Evolutionary conservation across 2,888 invertebrate genomes (phyloP), one percentile per base, ranked within the genome.

Genomic region (Autographa pulchrina): DNA sequence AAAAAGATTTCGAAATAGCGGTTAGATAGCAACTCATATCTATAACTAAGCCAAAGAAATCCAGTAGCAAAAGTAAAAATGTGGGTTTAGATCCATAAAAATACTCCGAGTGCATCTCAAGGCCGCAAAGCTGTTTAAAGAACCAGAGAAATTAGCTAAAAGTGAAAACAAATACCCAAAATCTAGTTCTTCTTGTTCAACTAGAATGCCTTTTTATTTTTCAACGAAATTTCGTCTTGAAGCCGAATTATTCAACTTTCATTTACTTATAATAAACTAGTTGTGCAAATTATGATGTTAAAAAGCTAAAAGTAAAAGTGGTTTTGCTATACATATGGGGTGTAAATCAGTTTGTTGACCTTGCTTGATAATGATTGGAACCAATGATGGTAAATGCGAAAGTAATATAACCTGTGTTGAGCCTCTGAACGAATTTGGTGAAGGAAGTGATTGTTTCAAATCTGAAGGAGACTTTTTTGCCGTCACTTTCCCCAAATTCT

Each of bases 261-360:
- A 70, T 69, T 54, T 60, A 60, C 52, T 38, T 68, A 63, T 65
- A 48, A 66, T 52, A 80, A 76, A 76, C 78, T 62, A 65, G 71
- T 82, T 76, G 52, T 69, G 72, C 68, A 65, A 76, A 82, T 75
- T 75, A 67, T 74, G 70, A 78, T 63, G 71, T 56, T 56, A 68
- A 74, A 62, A 74, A 77, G 70, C 59, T 72, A 68, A 80, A 82
- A 82, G 82, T 82, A 82, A 82, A 82, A 82, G 82, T 82, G 74
- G 78, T 74, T 78, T 65, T 64, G 56, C 25, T 63, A n/a, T 68
- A n/a, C 60, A 38, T 60, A 61, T 63, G 63, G 67, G 48, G 41
- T 60, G 43, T 54, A 54, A 35, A 48, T 31, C 43, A 41, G 77
- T 52, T 75, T n/a, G 60, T 31, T 74, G 67, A 63, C 38, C 66